Evolutionary conservation across 2,113 vertebrate genomes (phyloP), one percentile per base, ranked within the genome.

Genomic region (Oriolus oriolus): DNA sequence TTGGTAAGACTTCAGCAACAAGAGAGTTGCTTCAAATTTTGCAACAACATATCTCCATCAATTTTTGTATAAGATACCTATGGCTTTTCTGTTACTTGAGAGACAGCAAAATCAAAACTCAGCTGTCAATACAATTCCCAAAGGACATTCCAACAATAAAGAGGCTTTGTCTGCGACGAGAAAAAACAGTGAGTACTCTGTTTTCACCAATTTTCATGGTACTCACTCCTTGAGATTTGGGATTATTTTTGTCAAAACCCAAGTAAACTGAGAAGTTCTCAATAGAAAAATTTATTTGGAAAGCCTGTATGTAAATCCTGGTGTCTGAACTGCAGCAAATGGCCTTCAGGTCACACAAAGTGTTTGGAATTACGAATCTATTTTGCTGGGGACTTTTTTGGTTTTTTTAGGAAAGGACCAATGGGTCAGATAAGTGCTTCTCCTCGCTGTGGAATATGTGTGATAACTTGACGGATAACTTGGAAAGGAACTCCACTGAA

Each of bases 101-200:
- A 93, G 91, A 91, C 86, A 84, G 30, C 61, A 97, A 97, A 97
- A 97, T 97, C 88, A 97, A 80, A 97, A 93, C 83, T 96, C 59
- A 35, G 50, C 84, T 93, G 79, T 64, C 76, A 79, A 45, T n/a
- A 42, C 64, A 70, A 41, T 81, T 57, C 82, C 86, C 88, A 65
- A 69, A 96, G 82, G 80, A 66, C 50, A 44, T 45, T 90, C 54
- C 56, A 96, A 94, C 69, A 87, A 87, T 87, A 91, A 96, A 90
- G 92, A 95, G 71, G 35, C 77, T 97, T 97, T 97, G 87, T 95
- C 95, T 90, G 73, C 89, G 84, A 88, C 73, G 85, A 66, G 81
- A 91, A 96, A 96, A 89, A 95, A 12, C 52, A 96, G 83, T 84
- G 81, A 71, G 42, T 87, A 66, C 44, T 95, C 70, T 85, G 69